Base-by-base conservation (phyloP, 2,888 invertebrate genomes). In the Opisthograptis luteolata region DNA sequence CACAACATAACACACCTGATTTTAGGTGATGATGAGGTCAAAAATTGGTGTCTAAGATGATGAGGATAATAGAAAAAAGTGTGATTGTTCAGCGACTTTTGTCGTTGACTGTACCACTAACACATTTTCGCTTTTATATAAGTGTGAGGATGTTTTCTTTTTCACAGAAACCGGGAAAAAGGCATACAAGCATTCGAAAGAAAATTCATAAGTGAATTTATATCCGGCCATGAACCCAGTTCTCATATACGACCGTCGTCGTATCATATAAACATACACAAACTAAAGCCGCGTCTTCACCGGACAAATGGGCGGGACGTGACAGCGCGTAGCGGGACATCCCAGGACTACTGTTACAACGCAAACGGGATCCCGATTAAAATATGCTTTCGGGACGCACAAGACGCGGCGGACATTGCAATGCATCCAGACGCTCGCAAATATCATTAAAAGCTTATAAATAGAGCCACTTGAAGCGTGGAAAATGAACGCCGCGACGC, bases 401-500 rank as follows among this genome's bases (percentile, higher is more conserved):
- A 61, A 62, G 60, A 56, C 59, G 62, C 40, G 39, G 46, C 32
- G 35, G 47, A 52, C 59, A 63, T 70, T 62, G 61, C 61, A 68
- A 58, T 62, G 59, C 60, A 55, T 58, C 41, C 59, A 58, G 63
- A 25, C 41, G 49, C 59, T 54, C 55, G 68, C 67, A 65, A 73
- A 75, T 70, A 68, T 67, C 62, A 65, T 71, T 72, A 66, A 67
- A 68, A 62, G 65, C 65, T 65, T 74, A 76, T 70, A 74, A 72
- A 76, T 71, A 72, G 62, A 37, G 35, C 12, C 27, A 24, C 13
- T 24, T 24, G 12, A 20, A 17, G 20, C 27, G 6, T 7, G 9
- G 35, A n/a, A 24, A 43, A 20, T 19, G 34, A 32, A 32, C 40
- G 30, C 41, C 24, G 35, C 22, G 14, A 15, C 36, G 36, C 24